These are phyloP conservation scores for Cerceris rybyensis DNA, from an alignment of 2,888 invertebrate species.

Conservation along the genomic window DNA sequence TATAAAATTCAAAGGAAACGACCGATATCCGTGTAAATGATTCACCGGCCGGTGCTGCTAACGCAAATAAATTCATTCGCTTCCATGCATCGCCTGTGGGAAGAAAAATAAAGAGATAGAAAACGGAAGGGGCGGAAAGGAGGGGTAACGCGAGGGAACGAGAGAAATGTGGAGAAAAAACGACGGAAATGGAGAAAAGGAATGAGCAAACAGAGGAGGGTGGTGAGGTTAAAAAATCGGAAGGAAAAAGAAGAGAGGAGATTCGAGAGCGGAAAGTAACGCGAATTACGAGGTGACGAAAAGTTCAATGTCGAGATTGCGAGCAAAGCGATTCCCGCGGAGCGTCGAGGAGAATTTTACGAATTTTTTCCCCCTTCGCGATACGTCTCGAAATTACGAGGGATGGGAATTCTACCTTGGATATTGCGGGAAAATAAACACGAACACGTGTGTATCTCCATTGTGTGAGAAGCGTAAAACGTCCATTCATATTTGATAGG, in stretches of 20 bases:
- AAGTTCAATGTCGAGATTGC: conserved; percentile 42
- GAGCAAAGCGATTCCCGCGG: conserved; percentile 57
- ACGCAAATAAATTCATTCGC: conserved; percentile 62
- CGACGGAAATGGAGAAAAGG: conserved; percentile 10
- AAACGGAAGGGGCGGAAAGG: conserved; percentile 13
- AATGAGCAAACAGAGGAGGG: conserved; percentile 4
- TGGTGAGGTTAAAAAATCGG: neutral
- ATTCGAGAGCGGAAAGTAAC: conserved; percentile 46
- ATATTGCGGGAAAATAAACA: conserved; percentile 58
- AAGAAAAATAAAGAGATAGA: conserved; percentile 18
- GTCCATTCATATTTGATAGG: neutral
- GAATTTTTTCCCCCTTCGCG: conserved; percentile 44
- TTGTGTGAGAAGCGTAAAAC: conserved; percentile 20
- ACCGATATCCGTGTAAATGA: conserved; percentile 58
- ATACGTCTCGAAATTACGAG: conserved; percentile 18
- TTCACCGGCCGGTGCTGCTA: conserved; percentile 46
- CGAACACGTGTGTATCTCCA: conserved; percentile 34
- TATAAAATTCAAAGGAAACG: conserved; percentile 50
- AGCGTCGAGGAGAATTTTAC: conserved; percentile 49
- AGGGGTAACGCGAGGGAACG: conserved; percentile 22
- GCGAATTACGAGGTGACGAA: conserved; percentile 50
- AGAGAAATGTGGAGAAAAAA: conserved; percentile 13
- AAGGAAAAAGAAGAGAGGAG: conserved; percentile 7
- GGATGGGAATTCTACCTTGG: conserved; percentile 14
- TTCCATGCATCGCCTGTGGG: conserved; percentile 18